phyloP scores from a whole-genome alignment of 2,113 vertebrate species.

The Monarcha castaneiventris region DNA sequence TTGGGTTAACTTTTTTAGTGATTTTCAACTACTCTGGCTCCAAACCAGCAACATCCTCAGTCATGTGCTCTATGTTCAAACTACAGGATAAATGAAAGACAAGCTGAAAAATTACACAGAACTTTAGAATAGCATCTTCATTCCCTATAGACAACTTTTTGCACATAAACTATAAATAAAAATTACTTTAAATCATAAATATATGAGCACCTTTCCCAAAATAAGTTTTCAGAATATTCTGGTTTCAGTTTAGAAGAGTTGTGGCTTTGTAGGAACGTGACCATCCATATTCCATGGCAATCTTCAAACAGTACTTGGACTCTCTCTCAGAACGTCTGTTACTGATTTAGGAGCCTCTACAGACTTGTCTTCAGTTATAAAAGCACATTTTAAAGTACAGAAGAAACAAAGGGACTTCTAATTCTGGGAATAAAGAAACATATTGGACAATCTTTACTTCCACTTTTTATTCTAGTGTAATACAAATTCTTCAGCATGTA shows the following conservation, averaged over 20 bases:
- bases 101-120: not conserved
- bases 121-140: not conserved
- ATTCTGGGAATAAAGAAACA: conserved; percentile 21
- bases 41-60: not conserved
- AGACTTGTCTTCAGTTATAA: conserved; percentile 42
- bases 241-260: not conserved
- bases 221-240: not conserved
- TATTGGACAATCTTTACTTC: conserved; percentile 19
- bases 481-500: conserved; percentile 1
- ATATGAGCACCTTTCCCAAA: conserved; percentile 2
- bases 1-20: not conserved
- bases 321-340: not conserved
- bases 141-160: not conserved
- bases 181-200: not conserved
- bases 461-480: conserved; percentile 15
- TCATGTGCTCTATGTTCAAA: not conserved
- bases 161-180: not conserved
- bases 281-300: not conserved
- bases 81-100: not conserved
- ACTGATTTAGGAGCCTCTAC: conserved; percentile 34
- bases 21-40: not conserved
- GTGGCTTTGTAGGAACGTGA: conserved; percentile 20
- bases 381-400: conserved; percentile 6
- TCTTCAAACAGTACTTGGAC: conserved; percentile 8
- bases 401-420: conserved; percentile 33